Base-by-base conservation (phyloP, 2,888 invertebrate species). In the Gibbula magus region DNA sequence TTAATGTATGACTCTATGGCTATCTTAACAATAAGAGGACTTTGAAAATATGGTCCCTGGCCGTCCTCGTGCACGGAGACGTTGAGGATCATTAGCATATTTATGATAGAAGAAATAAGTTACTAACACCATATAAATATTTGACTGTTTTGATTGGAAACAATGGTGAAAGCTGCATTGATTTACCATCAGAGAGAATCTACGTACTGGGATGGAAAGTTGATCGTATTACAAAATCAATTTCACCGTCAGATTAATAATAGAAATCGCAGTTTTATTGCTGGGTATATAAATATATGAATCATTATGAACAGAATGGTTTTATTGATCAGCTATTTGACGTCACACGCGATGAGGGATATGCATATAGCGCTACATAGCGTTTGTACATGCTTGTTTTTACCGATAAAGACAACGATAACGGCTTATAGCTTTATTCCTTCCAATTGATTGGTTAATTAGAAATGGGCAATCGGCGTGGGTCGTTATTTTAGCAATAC, bases 231-330 rank as follows among this genome's bases (percentile, higher is more conserved):
- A 70, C 70, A 29, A 39, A 70, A 70, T 70, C 70, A 70, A 70
- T 70, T 25, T 39, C 39, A 39, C 35, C 29, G 39, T n/a, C 39
- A 70, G 70, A 39, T 70, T 70, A 39, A 70, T 70, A 70, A 70
- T 39, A 70, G 70, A 70, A 70, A 70, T 70, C 70, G 35, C 70
- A 70, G 35, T 70, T 70, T 70, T 70, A 70, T 70, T 70, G 70
- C 32, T 70, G 29, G 70, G 70, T 70, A 70, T 70, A 70, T 70
- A 70, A 70, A 70, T 70, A 70, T 70, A 70, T 70, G 70, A 70
- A 70, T 70, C 70, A 70, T 70, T 70, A 70, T 70, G 70, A 70
- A 70, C 70, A 70, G 70, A 70, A 32, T 16, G 39, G 70, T 70
- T 70, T 18, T 70, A 70, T 70, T 70, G 70, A 70, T 70, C 20